Base-by-base conservation (phyloP, 2,888 invertebrate genomes). In the Melanostoma scalare region DNA sequence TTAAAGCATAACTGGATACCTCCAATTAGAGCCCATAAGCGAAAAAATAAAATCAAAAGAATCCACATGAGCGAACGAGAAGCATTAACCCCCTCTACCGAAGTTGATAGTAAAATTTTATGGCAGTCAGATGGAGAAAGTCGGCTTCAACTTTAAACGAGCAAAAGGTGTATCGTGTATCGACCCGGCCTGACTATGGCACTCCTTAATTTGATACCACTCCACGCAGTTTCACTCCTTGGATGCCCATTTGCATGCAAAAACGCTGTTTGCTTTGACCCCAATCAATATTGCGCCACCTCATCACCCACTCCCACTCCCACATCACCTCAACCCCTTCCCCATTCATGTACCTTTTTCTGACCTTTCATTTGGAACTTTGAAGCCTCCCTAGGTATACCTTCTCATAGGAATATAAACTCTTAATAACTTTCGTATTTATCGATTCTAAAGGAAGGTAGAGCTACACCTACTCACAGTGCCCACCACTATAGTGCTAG, bases 191-290 rank as follows among this genome's bases (percentile, higher is more conserved):
- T 30, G 55, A 20, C 55, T 6, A 30, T 20, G 73, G 33, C 82
- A 74, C 78, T 78, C 82, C 82, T 74, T 69, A 69, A 82, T 78
- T 78, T 73, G 48, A 63, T 68, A 68, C 52, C n/a, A 36, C 46
- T 48, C 38, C 42, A 69, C 61, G 63, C 56, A 44, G 61, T 36
- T 76, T 72, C 46, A 8, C 46, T 53, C 48, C 53, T 42, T 35
- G 9, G 77, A 40, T 56, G 63, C 56, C 65, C 69, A 82, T 78
- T 82, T 78, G 82, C 82, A 82, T 82, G 82, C 68, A 65, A 78
- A 69, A 63, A 48, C 63, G 44, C 82, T 69, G 78, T 82, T 82
- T 74, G 63, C 58, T 78, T 44, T 73, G 58, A 69, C 73, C 82
- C 65, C 63, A 74, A 82, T 82, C 82, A 78, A 78, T 82, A 82